Base-by-base conservation (phyloP, 2,797 vertebrate genomes). In the Orientallactaga sibirica region DNA sequence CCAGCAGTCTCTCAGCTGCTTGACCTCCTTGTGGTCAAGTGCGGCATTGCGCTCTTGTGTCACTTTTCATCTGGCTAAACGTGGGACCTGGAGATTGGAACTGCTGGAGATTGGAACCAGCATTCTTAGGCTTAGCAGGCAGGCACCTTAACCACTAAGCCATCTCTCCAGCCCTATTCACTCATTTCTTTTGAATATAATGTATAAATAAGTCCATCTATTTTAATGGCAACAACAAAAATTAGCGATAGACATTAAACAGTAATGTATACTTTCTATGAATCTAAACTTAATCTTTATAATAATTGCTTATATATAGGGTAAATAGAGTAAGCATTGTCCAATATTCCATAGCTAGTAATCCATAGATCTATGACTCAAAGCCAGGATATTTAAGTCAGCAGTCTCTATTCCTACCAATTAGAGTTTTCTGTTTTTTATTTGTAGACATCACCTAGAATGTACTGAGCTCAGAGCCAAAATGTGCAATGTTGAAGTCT, bases 211-310 rank as follows among this genome's bases (percentile, higher is more conserved):
- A 62, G 10, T 61, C 12, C 85, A 18, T 41, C 15, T 76, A 66
- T 95, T 86, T 92, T 88, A 55, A 78, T 20, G 43, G 25, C 71
- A 3, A 81, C 58, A 73, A 25, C 58, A 61, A 77, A 67, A 66
- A 4, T 75, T n/a, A 19, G 66, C 25, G 79, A 52, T 79, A 33
- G 66, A 29, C 18, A 67, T 12, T 15, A 58, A 88, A 18, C 29
- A 83, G 18, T 73, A 71, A 11, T 71, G 64, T 33, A 2, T 15
- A 80, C 79, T 79, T 91, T 83, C 41, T 83, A 37, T 61, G 25
- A 78, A 75, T 29, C 27, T 75, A 67, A 62, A 84, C 37, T 73
- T 90, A 81, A 27, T 64, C 7, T 93, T 55, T 71, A 19, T 64
- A 61, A 29, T 0, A 87, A 41, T 27, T 70, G 0, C 37, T 88